Evolutionary conservation across 1,140 invertebrate species (phyloP).

Genomic region (Leucophenga varia): DNA sequence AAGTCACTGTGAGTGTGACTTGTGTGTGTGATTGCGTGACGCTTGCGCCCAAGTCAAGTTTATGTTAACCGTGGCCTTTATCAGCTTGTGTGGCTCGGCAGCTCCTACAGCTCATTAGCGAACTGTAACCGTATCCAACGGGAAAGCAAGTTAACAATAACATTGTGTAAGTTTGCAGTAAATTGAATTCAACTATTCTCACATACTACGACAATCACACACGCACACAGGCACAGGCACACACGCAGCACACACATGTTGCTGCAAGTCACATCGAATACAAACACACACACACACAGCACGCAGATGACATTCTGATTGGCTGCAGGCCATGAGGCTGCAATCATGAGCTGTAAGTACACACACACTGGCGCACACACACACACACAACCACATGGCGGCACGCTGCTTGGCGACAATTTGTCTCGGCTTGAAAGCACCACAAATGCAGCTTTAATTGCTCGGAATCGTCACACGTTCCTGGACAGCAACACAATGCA

Average conservation of each 20-base stretch:
- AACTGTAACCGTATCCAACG: conserved; percentile 29
- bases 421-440: conserved; percentile 20
- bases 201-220: background rate
- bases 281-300: conserved; percentile 6
- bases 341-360: conserved; percentile 28
- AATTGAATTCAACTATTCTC: conserved; percentile 39
- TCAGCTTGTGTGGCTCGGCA: conserved; percentile 7
- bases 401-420: conserved; percentile 16
- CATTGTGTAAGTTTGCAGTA: conserved; percentile 27
- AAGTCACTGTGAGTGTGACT: conserved; percentile 20
- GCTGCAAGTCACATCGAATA: conserved; percentile 8
- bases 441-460: conserved; percentile 30
- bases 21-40: conserved; percentile 10
- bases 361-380: conserved; percentile 4
- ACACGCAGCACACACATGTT: background rate
- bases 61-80: conserved; percentile 21
- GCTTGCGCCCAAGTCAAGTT: conserved; percentile 16
- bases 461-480: conserved; percentile 16
- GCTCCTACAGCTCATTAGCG: conserved; percentile 33
- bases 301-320: background rate
- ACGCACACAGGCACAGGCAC: conserved; percentile 7
- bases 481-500: conserved; percentile 18
- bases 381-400: background rate
- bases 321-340: conserved; percentile 12
- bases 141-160: conserved; percentile 28